Evolutionary conservation across 2,113 vertebrate genomes (phyloP).

Genomic region (Chaetops frenatus): DNA sequence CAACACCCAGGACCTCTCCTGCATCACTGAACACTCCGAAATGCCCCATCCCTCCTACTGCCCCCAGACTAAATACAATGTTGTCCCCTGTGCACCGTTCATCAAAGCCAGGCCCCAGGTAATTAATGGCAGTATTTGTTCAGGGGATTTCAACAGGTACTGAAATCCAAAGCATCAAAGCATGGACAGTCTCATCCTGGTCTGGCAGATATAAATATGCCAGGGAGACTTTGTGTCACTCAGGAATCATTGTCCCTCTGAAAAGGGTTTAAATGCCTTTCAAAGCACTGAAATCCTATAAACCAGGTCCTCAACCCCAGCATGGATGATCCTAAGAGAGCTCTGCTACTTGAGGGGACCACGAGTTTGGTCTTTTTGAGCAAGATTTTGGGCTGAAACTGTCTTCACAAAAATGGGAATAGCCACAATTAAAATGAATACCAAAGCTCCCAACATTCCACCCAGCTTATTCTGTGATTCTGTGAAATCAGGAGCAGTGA

Average conservation of each 20-base stretch:
- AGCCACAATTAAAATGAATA: neutral
- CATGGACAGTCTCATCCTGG: neutral
- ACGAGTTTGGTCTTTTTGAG: neutral
- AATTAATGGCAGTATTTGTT: slow-evolving; percentile 48
- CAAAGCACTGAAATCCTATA: neutral
- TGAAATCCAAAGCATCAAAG: slow-evolving; percentile 37
- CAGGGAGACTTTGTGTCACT: neutral
- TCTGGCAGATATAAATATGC: slow-evolving; percentile 8
- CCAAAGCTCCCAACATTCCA: neutral
- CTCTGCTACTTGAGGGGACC: neutral
- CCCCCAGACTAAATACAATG: slow-evolving; percentile 37
- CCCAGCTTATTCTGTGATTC: neutral
- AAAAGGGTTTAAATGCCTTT: neutral
- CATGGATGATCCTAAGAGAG: neutral
- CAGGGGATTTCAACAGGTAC: slow-evolving; percentile 32
- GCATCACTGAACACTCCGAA: slow-evolving; percentile 36
- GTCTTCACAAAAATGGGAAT: neutral
- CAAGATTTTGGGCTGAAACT: neutral
- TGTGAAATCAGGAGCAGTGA: neutral
- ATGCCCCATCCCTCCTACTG: neutral
- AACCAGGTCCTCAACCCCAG: neutral
- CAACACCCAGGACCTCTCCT: slow-evolving; percentile 45
- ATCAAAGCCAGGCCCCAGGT: slow-evolving; percentile 11
- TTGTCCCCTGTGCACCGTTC: neutral
- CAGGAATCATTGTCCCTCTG: neutral